phyloP scores from a whole-genome alignment of 2,113 vertebrate species.

The Brevimyrus niger region DNA sequence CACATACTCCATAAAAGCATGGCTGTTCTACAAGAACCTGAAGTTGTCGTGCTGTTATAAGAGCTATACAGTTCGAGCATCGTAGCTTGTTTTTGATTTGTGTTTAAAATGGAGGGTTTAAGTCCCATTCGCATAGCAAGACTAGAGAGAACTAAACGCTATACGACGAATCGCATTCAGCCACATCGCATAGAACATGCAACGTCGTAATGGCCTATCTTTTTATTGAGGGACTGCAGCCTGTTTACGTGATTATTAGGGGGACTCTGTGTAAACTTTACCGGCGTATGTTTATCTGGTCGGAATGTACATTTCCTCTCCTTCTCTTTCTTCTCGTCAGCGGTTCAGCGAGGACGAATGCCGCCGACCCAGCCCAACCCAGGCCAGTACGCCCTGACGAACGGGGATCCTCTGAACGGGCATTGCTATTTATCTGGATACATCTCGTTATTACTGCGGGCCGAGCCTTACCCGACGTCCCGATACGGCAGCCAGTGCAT shows the following conservation, averaged over 20 bases:
- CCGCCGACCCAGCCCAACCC: conserved; percentile 97
- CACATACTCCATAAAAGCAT: not conserved
- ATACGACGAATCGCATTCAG: not conserved
- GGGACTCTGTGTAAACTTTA: not conserved
- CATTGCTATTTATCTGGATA: conserved; percentile 99
- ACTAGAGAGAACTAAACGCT: not conserved
- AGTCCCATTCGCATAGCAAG: not conserved
- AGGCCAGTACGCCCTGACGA: conserved; percentile 96
- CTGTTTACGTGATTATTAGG: not conserved
- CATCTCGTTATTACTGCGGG: conserved; percentile 93
- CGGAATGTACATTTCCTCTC: conserved; percentile 99
- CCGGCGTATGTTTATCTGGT: conserved; percentile 61
- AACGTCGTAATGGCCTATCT: not conserved
- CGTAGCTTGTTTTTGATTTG: not conserved
- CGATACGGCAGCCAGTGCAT: conserved; percentile 96
- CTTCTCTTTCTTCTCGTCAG: conserved; percentile 97
- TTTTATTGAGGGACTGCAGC: not conserved
- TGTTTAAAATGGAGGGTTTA: not conserved
- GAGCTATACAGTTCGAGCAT: not conserved
- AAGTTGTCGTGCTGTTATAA: not conserved
- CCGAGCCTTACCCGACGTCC: conserved; percentile 91
- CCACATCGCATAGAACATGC: not conserved
- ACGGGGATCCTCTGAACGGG: conserved; percentile 95
- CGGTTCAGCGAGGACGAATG: conserved; percentile 99
- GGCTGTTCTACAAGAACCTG: not conserved